Evolutionary conservation across 1,140 invertebrate genomes (phyloP), one percentile per base, ranked within the genome.

Genomic region (Bactericera cockerelli): DNA sequence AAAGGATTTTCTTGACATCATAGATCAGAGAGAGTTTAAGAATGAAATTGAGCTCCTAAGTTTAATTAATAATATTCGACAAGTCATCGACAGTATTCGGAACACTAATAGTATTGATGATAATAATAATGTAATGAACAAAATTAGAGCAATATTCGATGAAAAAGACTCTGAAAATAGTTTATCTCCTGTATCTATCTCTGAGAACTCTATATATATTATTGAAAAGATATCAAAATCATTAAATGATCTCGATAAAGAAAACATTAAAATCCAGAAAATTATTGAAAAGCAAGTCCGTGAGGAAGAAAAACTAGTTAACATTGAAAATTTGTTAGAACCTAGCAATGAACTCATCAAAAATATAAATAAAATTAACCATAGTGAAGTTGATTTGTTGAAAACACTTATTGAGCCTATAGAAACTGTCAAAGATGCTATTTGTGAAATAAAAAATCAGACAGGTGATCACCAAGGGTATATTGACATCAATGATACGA

Each of bases 121-220:
- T 8, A 49, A 49, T 49, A 49, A 49, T 10, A 22, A 49, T 22
- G 3, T 49, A 16, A 19, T 49, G 4, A 49, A 49, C 22, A 49
- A 49, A 49, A 19, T 49, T 19, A 22, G 42, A 19, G 19, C 8
- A 19, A 49, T 49, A 22, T 6, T 49, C 19, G 42, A 49, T 22
- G 42, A 49, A 22, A 49, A 49, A 16, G 42, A 49, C 4, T 10
- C 4, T 16, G 42, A 49, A 19, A 16, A 16, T 16, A 49, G 42
- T 49, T 8, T 49, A 49, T 49, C 42, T 10, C 42, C 42, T n/a
- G 42, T 49, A 3, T 49, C 42, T 49, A n/a, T 49, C 6, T 49
- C 42, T 22, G 42, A 49, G 19, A 49, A 49, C 19, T 49, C 42
- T 4, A 16, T 38, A 63, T 10, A 56, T 63, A 56, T 65, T 63